Base-by-base conservation (phyloP, 2,888 invertebrate genomes). In the Noctua janthe region DNA sequence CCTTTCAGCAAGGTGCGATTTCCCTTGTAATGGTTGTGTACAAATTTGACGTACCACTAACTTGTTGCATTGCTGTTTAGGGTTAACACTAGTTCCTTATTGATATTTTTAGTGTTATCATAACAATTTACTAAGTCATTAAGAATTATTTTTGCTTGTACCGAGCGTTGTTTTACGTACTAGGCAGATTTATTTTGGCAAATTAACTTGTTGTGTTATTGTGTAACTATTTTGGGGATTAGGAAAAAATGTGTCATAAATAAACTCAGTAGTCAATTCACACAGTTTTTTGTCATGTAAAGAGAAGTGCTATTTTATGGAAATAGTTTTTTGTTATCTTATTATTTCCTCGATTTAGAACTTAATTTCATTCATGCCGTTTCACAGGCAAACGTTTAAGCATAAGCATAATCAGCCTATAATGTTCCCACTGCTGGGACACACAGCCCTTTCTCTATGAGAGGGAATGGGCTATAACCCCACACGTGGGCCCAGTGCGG, bases 1-100 rank as follows among this genome's bases (percentile, higher is more conserved):
- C 35, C 2, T 2, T 29, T 1, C 0, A 0, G 8, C 81, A 90
- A 62, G 79, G 87, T 87, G 78, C 43, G 74, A 35, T 86, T 87
- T 89, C 8, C 51, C 43, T 69, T 82, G 69, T 15, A 8, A 29
- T 1, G n/a, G 11, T 49, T 51, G 69, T 39, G 80, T 78, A 78
- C 80, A 91, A 89, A 90, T 92, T 92, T 92, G 89, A 92, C 88
- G 82, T 89, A 87, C 88, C 83, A 84, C 88, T 91, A 88, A 92
- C 93, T 92, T 93, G 92, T 92, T 93, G 93, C 93, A 93, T 87
- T 84, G 91, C 88, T 89, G 88, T 92, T 92, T 91, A 87, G 92
- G 92, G 90, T 90, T 91, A 89, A 86, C 88, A 82, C 87, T 90
- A 90, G 92, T 93, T 93, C 92, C 92, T 93, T 90, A 92, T 92